Base-by-base conservation (phyloP, 2,797 vertebrate genomes). In the Gallinago stenura region DNA sequence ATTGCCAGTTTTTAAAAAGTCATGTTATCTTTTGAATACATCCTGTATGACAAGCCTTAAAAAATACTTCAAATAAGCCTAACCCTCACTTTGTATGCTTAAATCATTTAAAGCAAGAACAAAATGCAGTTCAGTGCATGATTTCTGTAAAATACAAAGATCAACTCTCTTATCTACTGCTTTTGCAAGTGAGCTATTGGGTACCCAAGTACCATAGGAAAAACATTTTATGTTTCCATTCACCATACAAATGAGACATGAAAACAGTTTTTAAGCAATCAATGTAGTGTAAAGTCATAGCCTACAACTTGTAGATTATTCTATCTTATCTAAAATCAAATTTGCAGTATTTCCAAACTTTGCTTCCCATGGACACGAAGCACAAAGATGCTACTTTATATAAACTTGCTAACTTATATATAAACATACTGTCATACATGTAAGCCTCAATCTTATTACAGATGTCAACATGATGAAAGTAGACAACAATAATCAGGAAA, bases 1-100 rank as follows among this genome's bases (percentile, higher is more conserved):
- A 97, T 85, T 91, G 73, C 85, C 80, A 93, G 69, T 97, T 98
- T 97, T 96, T 88, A 94, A 97, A 95, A 94, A 97, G 79, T 94
- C 89, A 72, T 97, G 93, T 96, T 97, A 96, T 96, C 94, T 96
- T 98, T 94, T 96, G 93, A 96, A 92, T 88, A 87, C 35, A 77
- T 97, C 80, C 91, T 97, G 71, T 95, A 89, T 96, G 92, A 97
- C 79, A 90, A 94, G 79, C 77, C 92, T 97, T 96, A 96, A 92
- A 95, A 95, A 93, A 87, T 31, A 96, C 72, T 95, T 97, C 82
- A 58, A 95, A 95, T 84, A 89, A 93, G 83, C 69, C 91, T 89
- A 95, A 91, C 56, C 78, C 91, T 81, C 26, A 26, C 73, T 96
- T 83, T 54, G 84, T 94, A 72, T 51, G 48, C 45, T 95, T 95